Evolutionary conservation across 2,113 vertebrate species (phyloP), one percentile per base, ranked within the genome.

Genomic region (Malurus melanocephalus): DNA sequence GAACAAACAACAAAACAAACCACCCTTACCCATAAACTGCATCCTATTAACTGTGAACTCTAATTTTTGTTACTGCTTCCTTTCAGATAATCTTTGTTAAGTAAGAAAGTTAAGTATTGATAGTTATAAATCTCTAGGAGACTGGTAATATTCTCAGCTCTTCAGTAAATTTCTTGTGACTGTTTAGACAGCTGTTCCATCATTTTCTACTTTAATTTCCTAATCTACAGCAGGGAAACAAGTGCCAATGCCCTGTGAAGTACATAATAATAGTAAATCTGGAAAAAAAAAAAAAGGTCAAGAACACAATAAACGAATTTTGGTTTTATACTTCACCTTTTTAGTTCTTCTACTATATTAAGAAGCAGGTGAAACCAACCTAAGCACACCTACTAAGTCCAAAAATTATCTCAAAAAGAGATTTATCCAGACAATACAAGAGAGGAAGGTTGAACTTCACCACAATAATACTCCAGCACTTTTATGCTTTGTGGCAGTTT

Each of bases 381-480:
- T 35, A 42, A 80, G 52, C 26, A 27, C 27, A 38, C 38, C 38
- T 38, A 38, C 38, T 38, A 16, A 64, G 10, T 24, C 16, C 13
- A 53, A 88, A 87, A 48, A 33, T 16, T 42, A 16, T 53, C 16
- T 49, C 35, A 30, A 35, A 21, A 48, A 32, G 19, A 45, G 7
- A 51, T 59, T 49, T 27, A 48, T 45, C 53, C 7, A 74, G 33
- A 22, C 45, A 43, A 20, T 7, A 33, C 10, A 46, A 33, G n/a
- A 33, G n/a, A 71, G 14, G 19, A 72, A 64, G 43, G 28, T 69
- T 40, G 75, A 68, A 66, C n/a, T 38, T 27, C 22, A 56, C 10
- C 0, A 0, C 4, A 16, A 3, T n/a, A 71, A 56, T 0, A 1
- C 6, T 28, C 6, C 22, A 76, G 42, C 35, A 35, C 13, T 43